Percentiles rank a stretch among this genome's conserved stretches.
Conservation (phyloP, 1,140 invertebrate genomes). For the Drosophila pseudoananassae region DNA sequence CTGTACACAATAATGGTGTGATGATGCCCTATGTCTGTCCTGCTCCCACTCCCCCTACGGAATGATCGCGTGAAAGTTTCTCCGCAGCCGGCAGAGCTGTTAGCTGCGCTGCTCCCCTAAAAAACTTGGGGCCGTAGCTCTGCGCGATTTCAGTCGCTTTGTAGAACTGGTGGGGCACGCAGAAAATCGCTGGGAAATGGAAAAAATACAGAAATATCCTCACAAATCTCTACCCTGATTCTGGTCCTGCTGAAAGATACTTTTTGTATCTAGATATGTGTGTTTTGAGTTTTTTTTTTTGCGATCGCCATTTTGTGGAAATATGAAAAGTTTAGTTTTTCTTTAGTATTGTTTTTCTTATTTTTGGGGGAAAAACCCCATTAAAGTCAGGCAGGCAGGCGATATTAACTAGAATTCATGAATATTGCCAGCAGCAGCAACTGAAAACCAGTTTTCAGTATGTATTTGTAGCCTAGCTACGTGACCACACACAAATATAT, state of each 20-base stretch:
- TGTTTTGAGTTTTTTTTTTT: neutral
- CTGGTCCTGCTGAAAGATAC: neutral
- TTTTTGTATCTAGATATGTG: neutral
- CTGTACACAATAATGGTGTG: constrained; percentile 11
- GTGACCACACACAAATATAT: constrained; percentile 61
- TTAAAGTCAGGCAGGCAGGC: constrained; percentile 54
- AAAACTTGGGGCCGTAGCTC: constrained; percentile 53
- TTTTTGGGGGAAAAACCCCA: constrained; percentile 54
- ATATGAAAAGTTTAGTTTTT: constrained; percentile 17
- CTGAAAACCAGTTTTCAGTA: constrained; percentile 63
- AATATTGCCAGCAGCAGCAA: constrained; percentile 46
- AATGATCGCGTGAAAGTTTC: constrained; percentile 75
- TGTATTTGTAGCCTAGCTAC: constrained; percentile 61
- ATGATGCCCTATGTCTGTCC: constrained; percentile 20
- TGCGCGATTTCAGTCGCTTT: constrained; percentile 63
- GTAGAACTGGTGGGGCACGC: constrained; percentile 71
- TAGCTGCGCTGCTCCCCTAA: constrained; percentile 35
- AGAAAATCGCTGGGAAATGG: constrained; percentile 27
- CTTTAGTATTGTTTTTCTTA: neutral
- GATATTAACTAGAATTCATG: constrained; percentile 65
- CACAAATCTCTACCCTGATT: constrained; percentile 6
- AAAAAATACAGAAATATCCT: constrained; percentile 1
- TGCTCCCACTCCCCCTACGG: constrained; percentile 9
- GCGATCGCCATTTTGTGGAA: constrained; percentile 16
- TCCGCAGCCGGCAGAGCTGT: constrained; percentile 24